Percentiles rank a stretch among this genome's conserved stretches.
phyloP scores from a whole-genome alignment of 1,140 invertebrate genomes.

The Zaprionus ornatus region DNA sequence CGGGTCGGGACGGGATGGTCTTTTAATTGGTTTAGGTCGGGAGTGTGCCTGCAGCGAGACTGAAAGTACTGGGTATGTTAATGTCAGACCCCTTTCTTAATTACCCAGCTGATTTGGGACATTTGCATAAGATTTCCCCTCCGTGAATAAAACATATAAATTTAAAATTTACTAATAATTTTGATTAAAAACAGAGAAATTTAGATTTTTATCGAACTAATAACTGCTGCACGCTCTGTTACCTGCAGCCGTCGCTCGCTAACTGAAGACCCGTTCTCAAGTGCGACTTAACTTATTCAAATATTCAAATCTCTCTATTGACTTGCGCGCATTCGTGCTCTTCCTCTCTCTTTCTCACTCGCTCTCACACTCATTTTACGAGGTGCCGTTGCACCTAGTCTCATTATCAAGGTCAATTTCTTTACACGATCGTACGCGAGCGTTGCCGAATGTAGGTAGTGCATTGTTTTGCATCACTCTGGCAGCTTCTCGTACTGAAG shows the following conservation, averaged over 20 bases:
- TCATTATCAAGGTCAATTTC: slow-evolving; percentile 11
- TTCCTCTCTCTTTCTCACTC: neutral
- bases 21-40: neutral
- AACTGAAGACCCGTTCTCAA: slow-evolving; percentile 14
- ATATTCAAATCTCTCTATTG: slow-evolving; percentile 19
- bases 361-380: neutral
- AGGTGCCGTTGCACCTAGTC: neutral
- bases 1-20: neutral
- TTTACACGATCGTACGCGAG: neutral
- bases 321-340: slow-evolving; percentile 12
- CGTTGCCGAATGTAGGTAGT: neutral
- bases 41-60: slow-evolving; percentile 6
- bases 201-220: neutral
- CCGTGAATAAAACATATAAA: neutral
- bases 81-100: neutral
- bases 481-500: neutral
- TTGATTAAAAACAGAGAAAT: neutral
- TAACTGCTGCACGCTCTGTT: neutral
- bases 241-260: slow-evolving; percentile 10
- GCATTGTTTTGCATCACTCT: neutral
- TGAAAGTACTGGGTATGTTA: slow-evolving; percentile 11
- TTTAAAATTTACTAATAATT: neutral
- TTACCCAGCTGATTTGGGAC: neutral
- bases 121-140: neutral
- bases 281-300: slow-evolving; percentile 16